Conservation (phyloP, 2,888 invertebrate genomes). For the Fabriciana adippe region DNA sequence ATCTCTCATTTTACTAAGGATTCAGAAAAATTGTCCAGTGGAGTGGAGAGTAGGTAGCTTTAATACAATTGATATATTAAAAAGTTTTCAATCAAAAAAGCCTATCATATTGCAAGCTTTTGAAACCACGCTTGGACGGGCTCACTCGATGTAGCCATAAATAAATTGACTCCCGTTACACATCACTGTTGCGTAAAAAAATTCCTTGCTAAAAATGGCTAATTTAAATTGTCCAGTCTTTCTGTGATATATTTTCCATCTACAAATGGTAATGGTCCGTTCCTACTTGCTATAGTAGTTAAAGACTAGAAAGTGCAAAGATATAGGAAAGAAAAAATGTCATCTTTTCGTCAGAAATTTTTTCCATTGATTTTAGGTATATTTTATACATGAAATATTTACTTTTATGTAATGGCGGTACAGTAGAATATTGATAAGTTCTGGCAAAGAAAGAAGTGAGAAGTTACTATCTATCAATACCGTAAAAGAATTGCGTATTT, state of each 20-base stretch:
- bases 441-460: too few relatives aligned
- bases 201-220: slow-evolving; percentile 34
- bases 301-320: too few relatives aligned
- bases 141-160: slow-evolving; percentile 33
- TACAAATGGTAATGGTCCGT: slow-evolving; percentile 31
- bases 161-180: slow-evolving; percentile 35
- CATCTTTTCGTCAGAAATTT: too few relatives aligned
- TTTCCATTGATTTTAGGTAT: too few relatives aligned
- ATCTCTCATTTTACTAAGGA: too few relatives aligned
- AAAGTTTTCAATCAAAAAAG: slow-evolving; percentile 31
- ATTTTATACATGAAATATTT: too few relatives aligned
- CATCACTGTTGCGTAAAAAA: slow-evolving; percentile 32
- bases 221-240: slow-evolving; percentile 36
- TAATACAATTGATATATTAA: slow-evolving; percentile 15
- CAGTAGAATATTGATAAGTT: too few relatives aligned
- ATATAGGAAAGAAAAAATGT: too few relatives aligned
- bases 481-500: too few relatives aligned
- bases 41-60: not conserved
- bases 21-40: too few relatives aligned
- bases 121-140: slow-evolving; percentile 33
- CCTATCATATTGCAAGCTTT: slow-evolving; percentile 33
- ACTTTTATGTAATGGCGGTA: too few relatives aligned
- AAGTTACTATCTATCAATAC: too few relatives aligned
- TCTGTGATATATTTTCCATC: slow-evolving; percentile 29
- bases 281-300: slow-evolving; percentile 11